Base-by-base conservation (phyloP, 2,888 invertebrate species). In the Troides helena region DNA sequence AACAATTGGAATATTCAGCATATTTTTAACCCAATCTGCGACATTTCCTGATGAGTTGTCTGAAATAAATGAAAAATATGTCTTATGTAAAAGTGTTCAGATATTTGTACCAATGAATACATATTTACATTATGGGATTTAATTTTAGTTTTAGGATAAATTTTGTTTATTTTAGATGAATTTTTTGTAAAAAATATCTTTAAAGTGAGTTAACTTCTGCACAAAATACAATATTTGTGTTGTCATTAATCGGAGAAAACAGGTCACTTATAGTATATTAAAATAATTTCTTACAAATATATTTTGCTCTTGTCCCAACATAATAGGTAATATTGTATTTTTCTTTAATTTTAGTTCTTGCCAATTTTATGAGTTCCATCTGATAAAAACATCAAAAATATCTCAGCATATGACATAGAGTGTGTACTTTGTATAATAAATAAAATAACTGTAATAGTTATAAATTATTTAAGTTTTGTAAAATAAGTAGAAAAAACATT, bases 11-110 rank as follows among this genome's bases (percentile, higher is more conserved):
- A 85, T 80, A 72, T 92, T 92, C 62, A 91, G 76, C 68, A 84
- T 83, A 17, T 72, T 77, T 73, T 92, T 92, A 4, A 91, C 88
- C 90, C 90, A 92, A 72, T 92, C 91, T 39, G 91, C 88, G 76
- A 82, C 79, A 72, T 85, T 89, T 18, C 92, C 90, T 72, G 85
- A 78, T 71, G 79, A 77, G 70, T 89, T 89, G 76, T 84, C 90
- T 69, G 68, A n/a, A 71, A 72, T 46, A 66, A 21, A 36, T 53
- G 0, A 53, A n/a, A 53, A 53, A 5, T 50, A 14, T 50, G 50
- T 50, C 50, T 1, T 50, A 50, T 50, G 5, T 12, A 5, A 50
- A 17, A 50, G 50, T 50, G 3, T 50, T 14, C 18, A 50, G 50
- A 5, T 39, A 39, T 39, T 39, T 39, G 10, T 39, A 7, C 10